Evolutionary conservation across 2,888 invertebrate genomes (phyloP).

Genomic region (Idaea biselata): DNA sequence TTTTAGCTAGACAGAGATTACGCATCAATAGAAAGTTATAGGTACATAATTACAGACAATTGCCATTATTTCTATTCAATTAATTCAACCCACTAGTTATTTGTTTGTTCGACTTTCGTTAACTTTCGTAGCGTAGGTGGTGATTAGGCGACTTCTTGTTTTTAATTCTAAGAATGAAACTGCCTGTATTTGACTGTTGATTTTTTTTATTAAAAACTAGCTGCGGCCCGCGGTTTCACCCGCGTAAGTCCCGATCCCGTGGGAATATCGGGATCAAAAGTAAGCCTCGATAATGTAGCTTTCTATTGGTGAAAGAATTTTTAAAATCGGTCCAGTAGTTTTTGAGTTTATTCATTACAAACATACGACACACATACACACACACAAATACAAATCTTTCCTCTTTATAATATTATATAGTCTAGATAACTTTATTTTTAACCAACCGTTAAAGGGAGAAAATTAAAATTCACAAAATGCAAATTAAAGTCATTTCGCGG

Average conservation of each 20-base stretch:
- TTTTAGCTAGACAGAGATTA: too few relatives aligned
- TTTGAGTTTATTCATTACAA: too few relatives aligned
- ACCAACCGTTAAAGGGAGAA: neutral
- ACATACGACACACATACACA: too few relatives aligned
- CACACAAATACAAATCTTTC: too few relatives aligned
- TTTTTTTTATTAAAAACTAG: neutral
- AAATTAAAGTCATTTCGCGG: neutral
- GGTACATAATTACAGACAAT: neutral
- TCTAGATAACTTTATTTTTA: too few relatives aligned
- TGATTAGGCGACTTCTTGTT: neutral
- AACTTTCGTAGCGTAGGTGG: conserved; percentile 8
- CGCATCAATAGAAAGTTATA: neutral
- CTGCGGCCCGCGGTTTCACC: too few relatives aligned
- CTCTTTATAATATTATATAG: too few relatives aligned
- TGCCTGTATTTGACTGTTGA: neutral
- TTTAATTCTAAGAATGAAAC: neutral
- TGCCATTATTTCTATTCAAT: neutral
- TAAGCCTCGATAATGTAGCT: too few relatives aligned
- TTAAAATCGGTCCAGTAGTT: too few relatives aligned
- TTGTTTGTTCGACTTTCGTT: conserved; percentile 9
- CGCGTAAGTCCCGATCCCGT: too few relatives aligned
- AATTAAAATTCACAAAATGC: conserved; percentile 1
- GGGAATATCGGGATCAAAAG: too few relatives aligned
- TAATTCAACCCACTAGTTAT: conserved; percentile 4
- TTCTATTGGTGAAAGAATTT: too few relatives aligned